A percentile compares a stretch with the other conserved stretches of the same genome.
phyloP scores from a whole-genome alignment of 2,888 invertebrate genomes.

The Cataglyphis altisquamis region DNA sequence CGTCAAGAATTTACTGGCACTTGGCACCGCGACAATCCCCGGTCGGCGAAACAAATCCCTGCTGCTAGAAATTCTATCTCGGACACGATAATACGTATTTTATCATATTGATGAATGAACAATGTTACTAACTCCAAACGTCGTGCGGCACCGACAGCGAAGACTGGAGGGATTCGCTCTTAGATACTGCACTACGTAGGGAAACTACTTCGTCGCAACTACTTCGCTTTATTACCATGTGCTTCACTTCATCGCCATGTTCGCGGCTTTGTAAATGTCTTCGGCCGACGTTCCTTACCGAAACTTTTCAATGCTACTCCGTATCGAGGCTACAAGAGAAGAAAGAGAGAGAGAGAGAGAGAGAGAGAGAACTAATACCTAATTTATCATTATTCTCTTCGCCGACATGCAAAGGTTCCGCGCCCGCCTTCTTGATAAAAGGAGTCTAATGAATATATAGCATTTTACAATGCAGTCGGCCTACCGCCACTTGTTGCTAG shows the following conservation, averaged over 20 bases:
- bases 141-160: neutral
- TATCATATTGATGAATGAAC: slow-evolving; percentile 53
- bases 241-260: slow-evolving; percentile 68
- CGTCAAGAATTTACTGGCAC: slow-evolving; percentile 43
- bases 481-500: slow-evolving; percentile 75
- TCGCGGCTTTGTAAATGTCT: slow-evolving; percentile 65
- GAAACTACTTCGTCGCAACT: slow-evolving; percentile 70
- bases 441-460: slow-evolving; percentile 65
- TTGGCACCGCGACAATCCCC: slow-evolving; percentile 37
- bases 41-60: slow-evolving; percentile 44
- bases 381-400: slow-evolving; percentile 67
- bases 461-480: slow-evolving; percentile 43
- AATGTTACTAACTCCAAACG: neutral
- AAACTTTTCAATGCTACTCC: slow-evolving; percentile 62
- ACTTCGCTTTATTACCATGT: slow-evolving; percentile 71
- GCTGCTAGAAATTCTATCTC: slow-evolving; percentile 26
- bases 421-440: slow-evolving; percentile 51
- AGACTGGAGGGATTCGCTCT: slow-evolving; percentile 18
- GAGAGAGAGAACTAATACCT: slow-evolving; percentile 48
- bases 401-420: slow-evolving; percentile 18
- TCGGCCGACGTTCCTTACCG: slow-evolving; percentile 48
- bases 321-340: slow-evolving; percentile 41
- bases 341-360: neutral
- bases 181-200: slow-evolving; percentile 38
- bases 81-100: slow-evolving; percentile 50